phyloP scores from a whole-genome alignment of 2,888 invertebrate genomes.

The Limulus polyphemus region DNA sequence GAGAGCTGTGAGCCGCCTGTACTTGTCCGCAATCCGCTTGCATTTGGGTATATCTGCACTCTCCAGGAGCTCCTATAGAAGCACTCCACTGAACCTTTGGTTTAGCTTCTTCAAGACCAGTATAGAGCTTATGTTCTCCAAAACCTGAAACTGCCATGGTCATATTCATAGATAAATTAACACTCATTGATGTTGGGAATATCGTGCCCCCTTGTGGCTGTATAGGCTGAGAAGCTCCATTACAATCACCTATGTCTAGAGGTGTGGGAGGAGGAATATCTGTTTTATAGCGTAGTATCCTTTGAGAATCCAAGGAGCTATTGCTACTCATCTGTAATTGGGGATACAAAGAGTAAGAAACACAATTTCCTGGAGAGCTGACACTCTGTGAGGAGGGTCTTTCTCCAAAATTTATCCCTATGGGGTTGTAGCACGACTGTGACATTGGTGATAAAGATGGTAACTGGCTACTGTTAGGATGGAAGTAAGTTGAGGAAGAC shows the following conservation, averaged over 20 bases:
- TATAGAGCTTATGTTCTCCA: not conserved
- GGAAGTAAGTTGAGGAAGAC: not conserved
- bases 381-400: not conserved
- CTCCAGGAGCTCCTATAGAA: conserved; percentile 7
- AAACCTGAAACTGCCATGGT: conserved; percentile 60
- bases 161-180: conserved; percentile 97
- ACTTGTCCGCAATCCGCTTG: not conserved
- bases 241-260: not conserved
- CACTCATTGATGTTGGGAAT: conserved; percentile 70
- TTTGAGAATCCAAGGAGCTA: conserved; percentile 1
- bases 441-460: conserved; percentile 7
- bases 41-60: conserved; percentile 1
- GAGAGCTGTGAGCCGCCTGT: not conserved
- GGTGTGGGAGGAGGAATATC: conserved; percentile 4
- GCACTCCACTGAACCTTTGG: not conserved
- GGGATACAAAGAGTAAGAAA: conserved; percentile 12
- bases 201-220: conserved; percentile 1
- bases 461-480: conserved; percentile 11
- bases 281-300: conserved; percentile 10
- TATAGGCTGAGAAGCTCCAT: not conserved
- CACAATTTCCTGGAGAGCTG: conserved; percentile 1
- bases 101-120: not conserved
- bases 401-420: not conserved
- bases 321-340: conserved; percentile 15
- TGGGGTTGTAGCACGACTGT: conserved; percentile 10